Evolutionary conservation across 2,113 vertebrate genomes (phyloP).

Genomic region (Scopus umbretta): DNA sequence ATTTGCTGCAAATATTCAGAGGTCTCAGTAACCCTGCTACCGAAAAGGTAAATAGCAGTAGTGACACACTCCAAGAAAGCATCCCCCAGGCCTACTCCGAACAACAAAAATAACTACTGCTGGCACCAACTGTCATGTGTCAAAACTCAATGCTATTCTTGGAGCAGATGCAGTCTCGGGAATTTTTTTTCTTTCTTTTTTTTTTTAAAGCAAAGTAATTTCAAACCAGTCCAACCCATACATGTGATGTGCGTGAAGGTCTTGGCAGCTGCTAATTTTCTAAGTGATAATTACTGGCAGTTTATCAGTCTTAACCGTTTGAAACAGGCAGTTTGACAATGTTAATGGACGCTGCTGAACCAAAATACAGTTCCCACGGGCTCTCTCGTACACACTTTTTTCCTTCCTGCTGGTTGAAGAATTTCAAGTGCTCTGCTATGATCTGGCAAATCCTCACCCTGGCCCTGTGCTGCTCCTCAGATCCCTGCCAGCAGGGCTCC

Average conservation of each 20-base stretch:
- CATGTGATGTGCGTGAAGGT: not conserved
- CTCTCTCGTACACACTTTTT: not conserved
- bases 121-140: conserved; percentile 41
- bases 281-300: conserved; percentile 24
- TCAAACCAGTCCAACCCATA: conserved; percentile 8
- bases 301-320: not conserved
- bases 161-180: conserved; percentile 3
- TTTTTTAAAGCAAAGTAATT: not conserved
- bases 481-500: not conserved
- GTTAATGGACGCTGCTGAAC: not conserved
- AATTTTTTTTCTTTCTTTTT: not conserved
- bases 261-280: conserved; percentile 20
- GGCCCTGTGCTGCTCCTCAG: not conserved
- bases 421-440: conserved; percentile 5
- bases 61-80: conserved; percentile 25
- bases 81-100: not conserved
- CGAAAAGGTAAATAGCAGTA: not conserved
- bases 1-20: conserved; percentile 4
- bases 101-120: conserved; percentile 43
- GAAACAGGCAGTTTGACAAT: conserved; percentile 26
- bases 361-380: not conserved
- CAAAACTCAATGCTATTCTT: conserved; percentile 50
- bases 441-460: not conserved
- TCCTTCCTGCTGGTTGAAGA: not conserved
- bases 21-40: not conserved